Base-by-base conservation (phyloP, 2,888 invertebrate species). In the Erebia ligea region DNA sequence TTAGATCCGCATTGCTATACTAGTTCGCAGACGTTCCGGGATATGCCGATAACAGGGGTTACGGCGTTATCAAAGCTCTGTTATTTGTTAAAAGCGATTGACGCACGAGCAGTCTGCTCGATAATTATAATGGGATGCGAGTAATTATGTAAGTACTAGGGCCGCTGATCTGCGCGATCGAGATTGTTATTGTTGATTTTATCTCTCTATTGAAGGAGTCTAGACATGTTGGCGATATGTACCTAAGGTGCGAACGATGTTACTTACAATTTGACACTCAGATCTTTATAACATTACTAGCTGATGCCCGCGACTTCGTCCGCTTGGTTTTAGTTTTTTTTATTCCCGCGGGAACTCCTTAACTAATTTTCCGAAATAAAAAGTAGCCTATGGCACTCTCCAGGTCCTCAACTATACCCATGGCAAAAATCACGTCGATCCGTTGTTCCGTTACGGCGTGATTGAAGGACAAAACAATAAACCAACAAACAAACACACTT, bases 21-120 rank as follows among this genome's bases (percentile, higher is more conserved):
- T 81, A 83, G 85, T 84, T 85, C 84, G 87, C 89, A 92, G 92
- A 92, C 92, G 91, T 90, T 91, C 92, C 92, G 91, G 92, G 90
- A 91, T 90, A 86, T 82, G 80, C 74, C 76, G 92, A 92, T 92
- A 92, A 88, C 83, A 88, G 84, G 81, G 91, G 92, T 92, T 89
- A 91, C 82, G 76, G 80, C 88, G 90, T 90, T 92, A 92, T 92
- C 92, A 77, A 75, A 73, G 70, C 56, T 70, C 73, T 78, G 85
- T 82, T 89, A 89, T 91, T 91, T 91, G 88, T 91, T 88, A 88
- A 88, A 89, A 85, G 82, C 87, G 79, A 91, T 89, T 93, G 92
- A 93, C 92, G 92, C 92, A 92, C 92, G 88, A 84, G 82, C 84
- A 81, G 89, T 87, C 89, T 87, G 82, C 84, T 77, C 85, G 34